Percentiles rank a stretch among this genome's conserved stretches.
Evolutionary conservation across 2,888 invertebrate genomes (phyloP).

Genomic region (Ophion ellenae): DNA sequence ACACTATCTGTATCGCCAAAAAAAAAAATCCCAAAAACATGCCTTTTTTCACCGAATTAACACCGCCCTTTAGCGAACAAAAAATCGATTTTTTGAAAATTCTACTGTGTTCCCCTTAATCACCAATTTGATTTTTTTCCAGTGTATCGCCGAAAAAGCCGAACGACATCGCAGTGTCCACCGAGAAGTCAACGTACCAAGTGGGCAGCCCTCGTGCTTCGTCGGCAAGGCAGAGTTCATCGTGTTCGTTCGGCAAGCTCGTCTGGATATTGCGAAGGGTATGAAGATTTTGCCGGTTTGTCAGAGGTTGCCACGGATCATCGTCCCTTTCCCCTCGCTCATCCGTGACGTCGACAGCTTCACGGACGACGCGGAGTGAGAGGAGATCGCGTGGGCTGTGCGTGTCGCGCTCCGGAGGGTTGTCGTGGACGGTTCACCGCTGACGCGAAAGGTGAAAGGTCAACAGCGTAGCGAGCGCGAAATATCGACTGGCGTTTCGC

Average conservation of each 20-base stretch:
- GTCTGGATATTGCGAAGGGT: neutral
- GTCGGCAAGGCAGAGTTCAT: neutral
- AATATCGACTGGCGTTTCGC: conserved; percentile 77
- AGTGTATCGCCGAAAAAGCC: too few relatives aligned
- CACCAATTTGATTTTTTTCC: too few relatives aligned
- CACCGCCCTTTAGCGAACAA: too few relatives aligned
- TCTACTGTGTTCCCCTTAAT: too few relatives aligned
- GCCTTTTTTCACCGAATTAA: too few relatives aligned
- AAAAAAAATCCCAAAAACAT: too few relatives aligned
- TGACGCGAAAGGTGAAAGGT: conserved; percentile 77
- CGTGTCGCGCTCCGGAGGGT: conserved; percentile 27
- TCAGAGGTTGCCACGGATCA: neutral
- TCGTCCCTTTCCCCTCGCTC: neutral
- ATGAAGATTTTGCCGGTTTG: neutral
- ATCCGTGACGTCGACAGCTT: conserved; percentile 33
- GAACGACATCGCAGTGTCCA: too few relatives aligned
- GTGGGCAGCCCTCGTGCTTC: neutral
- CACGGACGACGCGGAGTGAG: conserved; percentile 5
- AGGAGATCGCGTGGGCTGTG: conserved; percentile 12
- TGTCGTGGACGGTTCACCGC: conserved; percentile 47
- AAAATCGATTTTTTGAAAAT: too few relatives aligned
- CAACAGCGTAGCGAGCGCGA: conserved; percentile 73
- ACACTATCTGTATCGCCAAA: too few relatives aligned
- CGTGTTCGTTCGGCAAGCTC: neutral
- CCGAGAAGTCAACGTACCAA: neutral